phyloP scores from a whole-genome alignment of 2,888 invertebrate species.

The Chrysolina haemoptera region DNA sequence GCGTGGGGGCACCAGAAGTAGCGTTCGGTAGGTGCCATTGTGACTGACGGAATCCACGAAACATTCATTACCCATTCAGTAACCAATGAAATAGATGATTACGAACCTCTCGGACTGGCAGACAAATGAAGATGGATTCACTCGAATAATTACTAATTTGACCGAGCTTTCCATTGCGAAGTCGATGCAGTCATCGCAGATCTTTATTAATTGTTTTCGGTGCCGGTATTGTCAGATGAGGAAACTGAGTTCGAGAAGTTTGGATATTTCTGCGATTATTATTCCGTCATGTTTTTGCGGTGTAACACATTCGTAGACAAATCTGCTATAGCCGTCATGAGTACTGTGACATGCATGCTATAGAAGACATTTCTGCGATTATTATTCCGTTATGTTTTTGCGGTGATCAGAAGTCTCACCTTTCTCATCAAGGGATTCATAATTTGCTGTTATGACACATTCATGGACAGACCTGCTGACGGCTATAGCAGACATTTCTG shows the following conservation, averaged over 20 bases:
- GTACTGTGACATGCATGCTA: no score
- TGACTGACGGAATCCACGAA: slow-evolving; percentile 69
- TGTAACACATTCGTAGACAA: no score
- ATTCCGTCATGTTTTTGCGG: neutral
- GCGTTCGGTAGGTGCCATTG: slow-evolving; percentile 68
- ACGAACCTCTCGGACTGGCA: slow-evolving; percentile 69
- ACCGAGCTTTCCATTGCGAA: slow-evolving; percentile 68
- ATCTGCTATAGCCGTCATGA: no score
- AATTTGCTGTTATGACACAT: no score
- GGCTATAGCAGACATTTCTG: no score
- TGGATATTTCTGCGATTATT: slow-evolving; percentile 46
- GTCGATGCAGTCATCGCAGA: slow-evolving; percentile 58
- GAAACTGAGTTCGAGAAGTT: slow-evolving; percentile 47
- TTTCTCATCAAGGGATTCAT: no score
- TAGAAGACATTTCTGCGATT: no score
- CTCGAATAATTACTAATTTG: slow-evolving; percentile 71
- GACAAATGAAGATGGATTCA: slow-evolving; percentile 70
- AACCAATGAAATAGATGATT: slow-evolving; percentile 72
- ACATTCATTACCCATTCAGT: slow-evolving; percentile 71
- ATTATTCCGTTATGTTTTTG: no score
- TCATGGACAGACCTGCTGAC: no score
- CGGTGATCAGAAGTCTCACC: no score
- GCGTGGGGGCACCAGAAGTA: slow-evolving; percentile 59
- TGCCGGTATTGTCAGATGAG: slow-evolving; percentile 52
- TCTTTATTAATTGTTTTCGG: slow-evolving; percentile 62